A percentile compares a stretch with the other conserved stretches of the same genome.
These are phyloP conservation scores for Myotis vivesi DNA, from an alignment of 2,797 vertebrate species.

Conservation along the genomic window DNA sequence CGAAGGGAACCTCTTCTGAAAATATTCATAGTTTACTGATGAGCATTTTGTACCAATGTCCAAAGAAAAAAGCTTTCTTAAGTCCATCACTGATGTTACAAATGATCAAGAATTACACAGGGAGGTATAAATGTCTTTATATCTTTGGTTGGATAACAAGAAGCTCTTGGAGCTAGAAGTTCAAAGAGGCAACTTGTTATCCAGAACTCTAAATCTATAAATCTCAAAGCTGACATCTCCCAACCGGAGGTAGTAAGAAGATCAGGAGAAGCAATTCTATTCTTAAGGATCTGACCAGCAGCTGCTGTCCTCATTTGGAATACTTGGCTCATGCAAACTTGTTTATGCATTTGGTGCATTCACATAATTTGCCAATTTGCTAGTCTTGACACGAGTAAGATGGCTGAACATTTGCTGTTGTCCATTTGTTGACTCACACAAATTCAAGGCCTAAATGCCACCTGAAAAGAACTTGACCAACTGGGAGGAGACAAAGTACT, in stretches of 20 bases:
- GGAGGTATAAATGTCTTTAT: constrained; percentile 43
- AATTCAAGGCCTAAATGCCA: constrained; percentile 11
- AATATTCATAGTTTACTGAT: neutral
- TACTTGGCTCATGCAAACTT: neutral
- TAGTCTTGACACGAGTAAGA: constrained; percentile 50
- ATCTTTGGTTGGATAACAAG: constrained; percentile 55
- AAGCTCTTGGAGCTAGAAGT: constrained; percentile 38
- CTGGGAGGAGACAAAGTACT: neutral
- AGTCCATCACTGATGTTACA: constrained; percentile 38
- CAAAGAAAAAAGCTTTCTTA: neutral
- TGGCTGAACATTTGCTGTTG: constrained; percentile 56
- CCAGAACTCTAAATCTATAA: neutral
- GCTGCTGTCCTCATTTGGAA: neutral
- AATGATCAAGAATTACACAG: constrained; percentile 56
- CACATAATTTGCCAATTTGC: constrained; percentile 34
- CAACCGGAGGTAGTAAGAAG: neutral
- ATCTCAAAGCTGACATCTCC: constrained; percentile 21
- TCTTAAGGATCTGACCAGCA: neutral
- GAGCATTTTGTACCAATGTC: neutral
- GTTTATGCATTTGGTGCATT: constrained; percentile 45
- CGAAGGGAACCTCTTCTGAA: constrained; percentile 28
- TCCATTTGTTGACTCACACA: constrained; percentile 54
- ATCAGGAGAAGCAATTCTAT: neutral
- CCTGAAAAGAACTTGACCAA: neutral
- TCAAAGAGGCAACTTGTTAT: constrained; percentile 42